These are phyloP conservation scores for Solenopsis fugax DNA, from an alignment of 1,140 invertebrate genomes.

Conservation along the genomic window DNA sequence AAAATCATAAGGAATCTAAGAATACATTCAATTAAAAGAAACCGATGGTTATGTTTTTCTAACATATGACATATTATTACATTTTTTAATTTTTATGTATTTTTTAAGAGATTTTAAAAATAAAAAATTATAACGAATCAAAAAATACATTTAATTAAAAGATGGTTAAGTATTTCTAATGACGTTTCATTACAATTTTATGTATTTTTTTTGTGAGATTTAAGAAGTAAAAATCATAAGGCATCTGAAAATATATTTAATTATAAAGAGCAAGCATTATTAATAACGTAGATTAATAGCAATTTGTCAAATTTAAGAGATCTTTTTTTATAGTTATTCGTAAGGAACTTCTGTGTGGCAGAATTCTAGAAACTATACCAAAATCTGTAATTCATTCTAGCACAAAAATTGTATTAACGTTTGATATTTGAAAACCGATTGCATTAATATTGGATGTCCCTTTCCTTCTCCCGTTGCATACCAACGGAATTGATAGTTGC, in stretches of 20 bases:
- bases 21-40: no score
- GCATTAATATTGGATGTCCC: neutral
- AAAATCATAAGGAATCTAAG: no score
- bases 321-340: neutral
- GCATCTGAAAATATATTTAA: neutral
- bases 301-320: neutral
- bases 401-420: neutral
- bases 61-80: no score
- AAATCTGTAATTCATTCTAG: neutral
- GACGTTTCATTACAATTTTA: neutral
- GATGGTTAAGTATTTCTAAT: no score
- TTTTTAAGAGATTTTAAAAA: no score
- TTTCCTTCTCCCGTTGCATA: neutral
- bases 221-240: neutral
- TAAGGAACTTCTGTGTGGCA: neutral
- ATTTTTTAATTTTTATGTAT: no score
- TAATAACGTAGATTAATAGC: neutral
- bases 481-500: constrained; percentile 38
- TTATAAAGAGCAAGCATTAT: neutral
- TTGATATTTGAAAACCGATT: neutral
- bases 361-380: neutral
- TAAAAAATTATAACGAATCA: no score
- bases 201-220: neutral
- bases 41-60: no score
- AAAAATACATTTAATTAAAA: no score